A percentile compares a stretch with the other conserved stretches of the same genome.
Evolutionary conservation across 2,797 vertebrate species (phyloP).

Genomic region (Peromyscus melanophrys): DNA sequence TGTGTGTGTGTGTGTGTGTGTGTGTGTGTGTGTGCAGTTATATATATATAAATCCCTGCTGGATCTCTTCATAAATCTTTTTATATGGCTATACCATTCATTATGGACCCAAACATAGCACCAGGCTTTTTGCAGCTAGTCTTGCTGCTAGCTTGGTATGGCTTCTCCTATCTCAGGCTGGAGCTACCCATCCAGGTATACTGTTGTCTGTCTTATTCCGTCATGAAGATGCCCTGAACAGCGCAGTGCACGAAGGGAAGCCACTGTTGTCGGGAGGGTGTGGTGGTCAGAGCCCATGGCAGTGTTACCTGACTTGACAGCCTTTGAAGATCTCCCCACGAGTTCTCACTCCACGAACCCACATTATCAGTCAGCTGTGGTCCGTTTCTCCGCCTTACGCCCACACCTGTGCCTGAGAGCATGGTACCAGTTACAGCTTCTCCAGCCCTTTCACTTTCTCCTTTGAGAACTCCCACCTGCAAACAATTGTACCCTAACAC

Average conservation of each 20-base stretch:
- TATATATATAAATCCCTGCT: not conserved
- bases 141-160: not conserved
- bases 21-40: not conserved
- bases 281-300: not conserved
- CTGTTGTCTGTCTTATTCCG: not conserved
- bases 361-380: too few species aligned
- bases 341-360: not conserved
- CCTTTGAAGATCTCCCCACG: not conserved
- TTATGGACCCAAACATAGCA: not conserved
- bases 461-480: not conserved
- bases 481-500: not conserved
- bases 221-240: not conserved
- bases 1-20: not conserved
- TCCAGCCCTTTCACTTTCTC: not conserved
- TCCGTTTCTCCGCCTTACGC: not conserved
- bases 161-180: not conserved
- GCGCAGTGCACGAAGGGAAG: not conserved
- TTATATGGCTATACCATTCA: not conserved
- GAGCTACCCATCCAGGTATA: not conserved
- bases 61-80: not conserved
- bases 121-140: not conserved
- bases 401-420: not conserved
- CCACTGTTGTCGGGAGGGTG: not conserved
- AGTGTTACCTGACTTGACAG: not conserved
- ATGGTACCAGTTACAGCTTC: not conserved